Percentiles rank a stretch among this genome's conserved stretches.
Conservation (phyloP, 2,797 vertebrate genomes). For the Heliangelus exortis region DNA sequence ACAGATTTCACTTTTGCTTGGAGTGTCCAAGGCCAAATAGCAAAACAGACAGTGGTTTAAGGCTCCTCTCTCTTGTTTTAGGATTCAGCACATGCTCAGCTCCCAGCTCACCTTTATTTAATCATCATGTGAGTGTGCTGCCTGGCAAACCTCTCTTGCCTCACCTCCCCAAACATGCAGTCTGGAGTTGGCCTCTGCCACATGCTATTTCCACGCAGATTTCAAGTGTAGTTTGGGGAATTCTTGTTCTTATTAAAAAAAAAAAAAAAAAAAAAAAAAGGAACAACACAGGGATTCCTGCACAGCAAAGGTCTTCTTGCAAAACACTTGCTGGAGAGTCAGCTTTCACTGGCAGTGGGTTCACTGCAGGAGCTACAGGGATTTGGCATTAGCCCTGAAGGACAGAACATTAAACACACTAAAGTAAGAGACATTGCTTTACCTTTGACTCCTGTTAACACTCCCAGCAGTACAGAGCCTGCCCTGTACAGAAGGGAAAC, state of each 20-base stretch:
- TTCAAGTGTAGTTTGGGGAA: neutral
- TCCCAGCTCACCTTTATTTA: constrained; percentile 42
- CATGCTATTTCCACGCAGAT: constrained; percentile 12
- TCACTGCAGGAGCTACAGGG: neutral
- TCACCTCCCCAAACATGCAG: constrained; percentile 28
- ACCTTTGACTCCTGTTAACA: neutral
- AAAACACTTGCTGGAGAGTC: neutral
- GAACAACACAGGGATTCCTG: neutral
- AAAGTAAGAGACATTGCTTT: neutral
- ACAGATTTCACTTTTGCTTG: neutral
- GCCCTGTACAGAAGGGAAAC: neutral
- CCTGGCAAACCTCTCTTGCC: constrained; percentile 31
- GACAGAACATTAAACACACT: neutral
- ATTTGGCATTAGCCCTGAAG: neutral
- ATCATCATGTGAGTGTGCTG: constrained; percentile 14
- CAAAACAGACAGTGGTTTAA: constrained; percentile 31
- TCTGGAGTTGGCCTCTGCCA: constrained; percentile 39
- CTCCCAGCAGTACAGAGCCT: neutral
- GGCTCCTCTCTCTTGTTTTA: neutral
- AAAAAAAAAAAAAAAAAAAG: constrained; percentile 1
- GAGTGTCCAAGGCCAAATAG: neutral
- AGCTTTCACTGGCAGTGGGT: accelerated
- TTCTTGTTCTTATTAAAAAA: neutral
- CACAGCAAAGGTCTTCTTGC: neutral
- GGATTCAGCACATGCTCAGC: constrained; percentile 16